These are phyloP conservation scores for Ophiodon elongatus DNA, from an alignment of 2,113 vertebrate species.

Conservation along the genomic window DNA sequence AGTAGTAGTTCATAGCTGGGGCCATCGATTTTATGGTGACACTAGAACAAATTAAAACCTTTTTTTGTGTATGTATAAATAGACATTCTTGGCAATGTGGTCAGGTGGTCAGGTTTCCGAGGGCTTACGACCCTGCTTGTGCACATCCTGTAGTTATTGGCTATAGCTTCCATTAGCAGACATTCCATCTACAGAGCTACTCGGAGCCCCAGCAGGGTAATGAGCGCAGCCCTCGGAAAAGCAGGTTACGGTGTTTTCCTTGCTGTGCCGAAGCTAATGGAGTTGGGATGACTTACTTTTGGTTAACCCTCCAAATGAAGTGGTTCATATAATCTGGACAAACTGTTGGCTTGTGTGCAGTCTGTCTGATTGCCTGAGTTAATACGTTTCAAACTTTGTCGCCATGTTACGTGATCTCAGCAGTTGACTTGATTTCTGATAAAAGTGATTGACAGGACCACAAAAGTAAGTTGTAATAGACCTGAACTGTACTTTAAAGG, in stretches of 20 bases:
- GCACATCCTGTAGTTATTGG: conserved; percentile 43
- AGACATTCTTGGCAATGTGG: not conserved
- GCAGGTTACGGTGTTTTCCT: conserved; percentile 85
- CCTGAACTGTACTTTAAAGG: not conserved
- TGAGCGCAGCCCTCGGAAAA: conserved; percentile 76
- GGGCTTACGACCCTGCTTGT: not conserved
- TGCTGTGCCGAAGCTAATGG: conserved; percentile 84
- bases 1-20: not conserved
- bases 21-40: not conserved
- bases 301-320: not conserved
- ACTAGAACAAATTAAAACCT: not conserved
- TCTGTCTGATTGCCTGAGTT: not conserved
- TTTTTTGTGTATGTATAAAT: not conserved
- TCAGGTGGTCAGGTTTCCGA: not conserved
- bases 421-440: not conserved
- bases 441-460: not conserved
- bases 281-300: conserved; percentile 83
- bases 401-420: not conserved
- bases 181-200: not conserved
- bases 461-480: not conserved
- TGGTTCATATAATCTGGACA: conserved; percentile 9
- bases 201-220: conserved; percentile 64
- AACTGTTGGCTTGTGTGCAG: not conserved
- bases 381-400: not conserved
- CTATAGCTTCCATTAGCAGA: conserved; percentile 43